Conservation (phyloP, 2,797 vertebrate genomes). For the Eupleurogrammus muticus region DNA sequence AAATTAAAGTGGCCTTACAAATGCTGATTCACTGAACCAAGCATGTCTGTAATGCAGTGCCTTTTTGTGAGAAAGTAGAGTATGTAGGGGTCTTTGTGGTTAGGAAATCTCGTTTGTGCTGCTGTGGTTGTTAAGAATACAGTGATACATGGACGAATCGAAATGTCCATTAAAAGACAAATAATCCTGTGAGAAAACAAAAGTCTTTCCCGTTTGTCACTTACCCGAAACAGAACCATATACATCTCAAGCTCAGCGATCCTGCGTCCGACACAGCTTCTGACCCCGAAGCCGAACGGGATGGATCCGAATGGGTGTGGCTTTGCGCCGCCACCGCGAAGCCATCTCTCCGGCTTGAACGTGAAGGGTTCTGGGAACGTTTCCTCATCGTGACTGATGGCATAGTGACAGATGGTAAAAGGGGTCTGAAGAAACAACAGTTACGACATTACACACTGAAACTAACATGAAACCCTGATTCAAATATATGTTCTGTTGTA, state of each 20-base stretch:
- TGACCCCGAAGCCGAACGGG: conserved; percentile 85
- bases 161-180: no score
- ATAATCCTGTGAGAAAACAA: no score
- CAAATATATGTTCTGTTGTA: neutral
- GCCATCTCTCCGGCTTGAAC: conserved; percentile 84
- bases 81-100: no score
- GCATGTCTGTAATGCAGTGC: no score
- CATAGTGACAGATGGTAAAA: conserved; percentile 80
- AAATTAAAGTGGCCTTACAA: no score
- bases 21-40: no score
- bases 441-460: neutral
- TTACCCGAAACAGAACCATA: conserved; percentile 77
- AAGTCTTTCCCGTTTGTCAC: neutral
- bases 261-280: conserved; percentile 82
- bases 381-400: conserved; percentile 80
- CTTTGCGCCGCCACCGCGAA: conserved; percentile 68
- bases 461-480: neutral
- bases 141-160: no score
- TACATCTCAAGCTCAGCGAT: conserved; percentile 88
- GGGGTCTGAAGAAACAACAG: conserved; percentile 69
- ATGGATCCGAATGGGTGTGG: conserved; percentile 81
- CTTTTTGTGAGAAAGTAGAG: no score
- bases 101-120: no score
- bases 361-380: conserved; percentile 73
- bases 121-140: no score